Evolutionary conservation across 2,888 invertebrate species (phyloP).

Genomic region (Melolontha melolontha): DNA sequence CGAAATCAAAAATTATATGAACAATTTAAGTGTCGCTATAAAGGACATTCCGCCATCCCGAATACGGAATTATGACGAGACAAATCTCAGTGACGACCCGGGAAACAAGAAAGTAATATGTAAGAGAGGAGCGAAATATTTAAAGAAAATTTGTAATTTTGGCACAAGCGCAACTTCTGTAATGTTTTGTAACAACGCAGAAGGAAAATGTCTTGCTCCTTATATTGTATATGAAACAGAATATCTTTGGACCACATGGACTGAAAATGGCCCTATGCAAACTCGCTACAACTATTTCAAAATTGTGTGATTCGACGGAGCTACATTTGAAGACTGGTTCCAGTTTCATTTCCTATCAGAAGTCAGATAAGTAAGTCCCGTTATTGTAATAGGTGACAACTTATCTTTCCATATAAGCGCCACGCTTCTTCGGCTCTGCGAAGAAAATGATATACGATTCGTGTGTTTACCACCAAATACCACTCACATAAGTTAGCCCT

Average conservation of each 20-base stretch:
- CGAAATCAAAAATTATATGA: no score
- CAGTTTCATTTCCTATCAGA: not conserved
- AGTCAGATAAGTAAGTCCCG: no score
- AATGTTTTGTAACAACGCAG: constrained; percentile 7
- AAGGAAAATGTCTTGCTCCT: constrained; percentile 35
- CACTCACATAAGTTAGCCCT: no score
- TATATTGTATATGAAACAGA: constrained; percentile 44
- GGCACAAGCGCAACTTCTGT: not conserved
- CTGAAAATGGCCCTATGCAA: constrained; percentile 46
- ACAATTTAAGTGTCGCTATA: no score
- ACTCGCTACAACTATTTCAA: constrained; percentile 42
- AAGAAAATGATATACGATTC: no score
- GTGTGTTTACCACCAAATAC: no score
- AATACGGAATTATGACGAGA: constrained; percentile 35
- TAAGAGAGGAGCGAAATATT: not conserved
- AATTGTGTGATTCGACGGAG: constrained; percentile 49
- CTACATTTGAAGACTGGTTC: constrained; percentile 42
- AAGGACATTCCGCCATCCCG: no score
- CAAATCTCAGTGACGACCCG: constrained; percentile 1
- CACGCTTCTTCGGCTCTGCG: no score
- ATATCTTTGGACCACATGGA: constrained; percentile 48
- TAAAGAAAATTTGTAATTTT: not conserved
- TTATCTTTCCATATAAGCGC: no score
- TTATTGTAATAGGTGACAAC: no score
- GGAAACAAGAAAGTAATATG: constrained; percentile 9